Evolutionary conservation across 2,888 invertebrate species (phyloP), one percentile per base, ranked within the genome.

Genomic region (Meteorus colon): DNA sequence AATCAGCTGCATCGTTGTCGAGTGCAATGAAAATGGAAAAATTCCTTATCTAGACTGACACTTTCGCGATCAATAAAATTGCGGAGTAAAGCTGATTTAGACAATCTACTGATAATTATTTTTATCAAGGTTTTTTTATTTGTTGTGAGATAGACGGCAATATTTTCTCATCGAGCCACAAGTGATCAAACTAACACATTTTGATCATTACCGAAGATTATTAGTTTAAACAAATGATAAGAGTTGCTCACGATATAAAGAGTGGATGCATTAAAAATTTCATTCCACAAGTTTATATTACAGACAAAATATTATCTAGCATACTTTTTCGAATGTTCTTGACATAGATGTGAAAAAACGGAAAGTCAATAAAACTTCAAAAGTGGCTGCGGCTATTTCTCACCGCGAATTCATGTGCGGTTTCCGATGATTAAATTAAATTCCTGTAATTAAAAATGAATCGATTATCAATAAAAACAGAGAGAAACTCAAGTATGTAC

Each of bases 61-160:
- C 55, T 12, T 41, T 68, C 29, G n/a, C 68, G 29, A 68, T 68
- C 51, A 51, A 68, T 68, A 67, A 14, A 67, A 67, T 67, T 12
- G 14, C 41, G 10, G 27, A 67, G 67, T 41, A 5, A n/a, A 51
- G 68, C 68, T 68, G 51, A 51, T 51, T 68, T 29, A 51, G 51
- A 48, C 51, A n/a, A 68, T 45, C 51, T 41, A 45, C 41, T 66
- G 68, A 68, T 67, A 67, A 67, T 68, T 51, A 27, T 48, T 51
- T 68, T 68, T 68, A 51, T 66, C 41, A 5, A 41, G 34, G 34
- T 48, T 0, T 19, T 55, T 55, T 41, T 37, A 34, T 67, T 45
- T 67, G 27, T 45, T 45, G 14, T 24, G 27, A 41, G 67, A 67
- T 67, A 67, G 27, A 19, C 19, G 45, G 45, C 19, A 41, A 16